These are phyloP conservation scores for Chunga burmeisteri DNA, from an alignment of 2,113 vertebrate genomes.

Conservation along the genomic window DNA sequence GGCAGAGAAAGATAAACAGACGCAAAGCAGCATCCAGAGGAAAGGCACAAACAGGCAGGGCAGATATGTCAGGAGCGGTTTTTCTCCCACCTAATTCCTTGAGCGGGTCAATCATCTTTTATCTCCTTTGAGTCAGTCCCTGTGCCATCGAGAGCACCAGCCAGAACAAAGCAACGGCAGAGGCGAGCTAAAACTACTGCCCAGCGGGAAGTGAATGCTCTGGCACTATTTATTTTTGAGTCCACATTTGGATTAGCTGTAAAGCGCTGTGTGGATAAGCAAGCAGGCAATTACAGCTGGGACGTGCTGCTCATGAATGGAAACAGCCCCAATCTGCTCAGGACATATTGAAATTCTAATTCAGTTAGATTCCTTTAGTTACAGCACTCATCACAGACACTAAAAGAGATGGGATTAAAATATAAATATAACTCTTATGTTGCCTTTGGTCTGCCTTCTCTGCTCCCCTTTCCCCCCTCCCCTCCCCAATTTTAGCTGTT, in stretches of 20 bases:
- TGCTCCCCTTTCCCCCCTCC: not conserved
- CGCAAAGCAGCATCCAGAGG: not conserved
- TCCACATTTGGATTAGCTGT: slow-evolving; percentile 57
- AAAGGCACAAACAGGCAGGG: not conserved
- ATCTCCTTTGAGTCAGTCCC: slow-evolving; percentile 13
- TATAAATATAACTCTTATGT: slow-evolving; percentile 17
- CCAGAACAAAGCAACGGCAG: slow-evolving; percentile 42
- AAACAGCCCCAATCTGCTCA: slow-evolving; percentile 39
- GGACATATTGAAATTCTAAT: slow-evolving; percentile 61
- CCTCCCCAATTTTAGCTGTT: not conserved
- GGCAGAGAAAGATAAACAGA: not conserved
- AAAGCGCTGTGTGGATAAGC: slow-evolving; percentile 49
- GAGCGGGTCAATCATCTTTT: slow-evolving; percentile 26
- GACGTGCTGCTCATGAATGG: slow-evolving; percentile 49
- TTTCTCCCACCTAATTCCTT: slow-evolving; percentile 15
- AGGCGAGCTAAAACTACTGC: slow-evolving; percentile 14
- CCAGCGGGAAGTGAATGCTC: slow-evolving; percentile 11
- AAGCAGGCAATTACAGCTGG: slow-evolving; percentile 54
- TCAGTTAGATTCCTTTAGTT: slow-evolving; percentile 49
- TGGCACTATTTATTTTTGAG: slow-evolving; percentile 37
- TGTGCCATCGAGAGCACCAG: not conserved
- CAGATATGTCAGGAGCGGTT: not conserved
- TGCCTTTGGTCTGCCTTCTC: slow-evolving; percentile 26
- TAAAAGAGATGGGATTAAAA: slow-evolving; percentile 40
- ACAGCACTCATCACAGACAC: slow-evolving; percentile 12